These are phyloP conservation scores for Strix uralensis DNA, from an alignment of 2,113 vertebrate genomes.

Conservation along the genomic window DNA sequence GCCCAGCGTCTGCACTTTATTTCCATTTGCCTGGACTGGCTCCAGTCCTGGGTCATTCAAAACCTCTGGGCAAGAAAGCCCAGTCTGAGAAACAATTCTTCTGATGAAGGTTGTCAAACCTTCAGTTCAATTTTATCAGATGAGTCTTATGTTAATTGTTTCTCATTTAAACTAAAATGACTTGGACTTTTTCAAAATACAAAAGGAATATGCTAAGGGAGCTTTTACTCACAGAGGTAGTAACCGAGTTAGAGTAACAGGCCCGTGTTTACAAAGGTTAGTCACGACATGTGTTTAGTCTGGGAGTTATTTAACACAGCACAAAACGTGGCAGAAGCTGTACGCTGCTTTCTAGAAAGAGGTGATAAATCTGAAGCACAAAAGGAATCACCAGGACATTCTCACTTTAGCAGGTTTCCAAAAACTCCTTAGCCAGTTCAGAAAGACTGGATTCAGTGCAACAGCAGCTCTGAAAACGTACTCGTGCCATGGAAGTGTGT, in stretches of 20 bases:
- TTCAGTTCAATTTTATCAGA: not conserved
- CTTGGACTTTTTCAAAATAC: not conserved
- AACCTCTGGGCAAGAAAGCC: not conserved
- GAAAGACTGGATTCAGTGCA: not conserved
- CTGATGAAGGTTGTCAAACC: not conserved
- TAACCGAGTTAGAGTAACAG: not conserved
- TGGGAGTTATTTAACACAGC: not conserved
- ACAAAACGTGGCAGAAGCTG: not conserved
- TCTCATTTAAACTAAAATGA: not conserved
- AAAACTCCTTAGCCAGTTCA: not conserved
- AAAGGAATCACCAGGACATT: not conserved
- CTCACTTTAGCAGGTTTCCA: not conserved
- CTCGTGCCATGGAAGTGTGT: accelerated
- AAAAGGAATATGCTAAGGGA: not conserved
- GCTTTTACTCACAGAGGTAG: not conserved
- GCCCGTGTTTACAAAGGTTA: not conserved
- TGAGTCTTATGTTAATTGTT: not conserved
- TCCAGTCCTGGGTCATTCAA: not conserved
- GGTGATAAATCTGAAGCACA: not conserved
- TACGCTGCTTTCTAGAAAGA: not conserved
- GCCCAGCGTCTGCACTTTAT: not conserved
- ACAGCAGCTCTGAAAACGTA: not conserved
- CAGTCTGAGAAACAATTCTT: not conserved
- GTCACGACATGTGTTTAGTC: not conserved
- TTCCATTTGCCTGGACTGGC: not conserved